Percentiles rank a stretch among this genome's conserved stretches.
phyloP scores from a whole-genome alignment of 2,797 vertebrate genomes.

The Macroramphosus scolopax region DNA sequence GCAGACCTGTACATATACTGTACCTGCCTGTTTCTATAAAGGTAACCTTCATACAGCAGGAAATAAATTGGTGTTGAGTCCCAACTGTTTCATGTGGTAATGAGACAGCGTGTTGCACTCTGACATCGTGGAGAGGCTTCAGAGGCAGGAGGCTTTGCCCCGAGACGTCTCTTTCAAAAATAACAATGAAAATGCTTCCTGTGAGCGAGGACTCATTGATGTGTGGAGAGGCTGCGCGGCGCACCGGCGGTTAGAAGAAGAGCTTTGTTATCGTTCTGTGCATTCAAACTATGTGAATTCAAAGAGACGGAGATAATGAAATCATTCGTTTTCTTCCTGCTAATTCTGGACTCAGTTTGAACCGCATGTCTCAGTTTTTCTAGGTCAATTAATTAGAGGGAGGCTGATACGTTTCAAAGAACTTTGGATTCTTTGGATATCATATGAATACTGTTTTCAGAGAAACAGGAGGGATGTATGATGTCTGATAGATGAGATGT shows the following conservation, averaged over 20 bases:
- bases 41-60: conserved; percentile 25
- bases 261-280: conserved; percentile 29
- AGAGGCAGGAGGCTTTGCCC: conserved; percentile 3
- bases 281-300: conserved; percentile 24
- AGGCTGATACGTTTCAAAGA: too few species aligned
- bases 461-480: too few species aligned
- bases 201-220: conserved; percentile 1
- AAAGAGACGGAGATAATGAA: conserved; percentile 24
- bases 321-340: too few species aligned
- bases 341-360: background rate
- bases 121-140: conserved; percentile 8
- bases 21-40: too few species aligned
- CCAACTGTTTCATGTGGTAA: conserved; percentile 12
- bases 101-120: conserved; percentile 15
- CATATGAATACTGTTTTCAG: too few species aligned
- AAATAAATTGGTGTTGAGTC: conserved; percentile 33
- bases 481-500: too few species aligned
- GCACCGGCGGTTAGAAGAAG: too few species aligned
- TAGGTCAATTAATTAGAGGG: conserved; percentile 9
- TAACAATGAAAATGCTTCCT: conserved; percentile 5
- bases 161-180: conserved; percentile 3
- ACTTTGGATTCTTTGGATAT: too few species aligned
- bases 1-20: too few species aligned
- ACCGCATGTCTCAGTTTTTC: conserved; percentile 27
- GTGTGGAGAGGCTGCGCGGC: background rate